phyloP scores from a whole-genome alignment of 2,113 vertebrate genomes.

The Proterorhinus semilunaris region DNA sequence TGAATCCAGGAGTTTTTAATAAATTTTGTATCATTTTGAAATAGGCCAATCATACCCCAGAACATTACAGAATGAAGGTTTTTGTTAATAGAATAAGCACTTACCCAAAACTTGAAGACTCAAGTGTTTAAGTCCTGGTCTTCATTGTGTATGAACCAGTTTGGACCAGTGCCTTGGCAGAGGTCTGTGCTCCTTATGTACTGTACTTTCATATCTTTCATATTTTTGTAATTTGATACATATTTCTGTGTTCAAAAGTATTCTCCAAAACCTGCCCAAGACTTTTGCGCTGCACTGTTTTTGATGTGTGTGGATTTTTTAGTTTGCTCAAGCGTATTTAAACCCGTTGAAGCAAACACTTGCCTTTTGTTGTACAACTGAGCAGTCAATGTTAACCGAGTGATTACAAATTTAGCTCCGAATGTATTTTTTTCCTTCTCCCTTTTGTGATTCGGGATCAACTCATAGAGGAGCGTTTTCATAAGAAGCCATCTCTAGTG shows the following conservation, averaged over 20 bases:
- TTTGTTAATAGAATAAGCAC: neutral
- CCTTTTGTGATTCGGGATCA: neutral
- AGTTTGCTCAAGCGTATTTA: constrained; percentile 16
- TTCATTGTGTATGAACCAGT: neutral
- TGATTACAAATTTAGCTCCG: constrained; percentile 15
- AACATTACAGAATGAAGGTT: neutral
- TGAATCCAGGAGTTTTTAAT: too few species aligned
- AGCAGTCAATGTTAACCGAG: constrained; percentile 10
- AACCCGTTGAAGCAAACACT: constrained; percentile 8
- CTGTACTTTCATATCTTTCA: too few species aligned
- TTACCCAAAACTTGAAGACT: neutral
- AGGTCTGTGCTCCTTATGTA: neutral
- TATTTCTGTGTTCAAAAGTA: neutral
- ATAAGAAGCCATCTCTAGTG: constrained; percentile 47
- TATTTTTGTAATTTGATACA: constrained; percentile 3
- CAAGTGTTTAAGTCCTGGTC: neutral
- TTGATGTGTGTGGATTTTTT: constrained; percentile 18
- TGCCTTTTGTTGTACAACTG: constrained; percentile 10
- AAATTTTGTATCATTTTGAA: too few species aligned
- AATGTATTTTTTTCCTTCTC: constrained; percentile 1
- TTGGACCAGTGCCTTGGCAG: neutral
- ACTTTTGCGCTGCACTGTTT: neutral
- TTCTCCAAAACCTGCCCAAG: neutral
- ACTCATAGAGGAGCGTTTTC: constrained; percentile 18
- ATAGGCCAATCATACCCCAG: neutral